Evolutionary conservation across 2,888 invertebrate species (phyloP).

Genomic region (Tipula helvola): DNA sequence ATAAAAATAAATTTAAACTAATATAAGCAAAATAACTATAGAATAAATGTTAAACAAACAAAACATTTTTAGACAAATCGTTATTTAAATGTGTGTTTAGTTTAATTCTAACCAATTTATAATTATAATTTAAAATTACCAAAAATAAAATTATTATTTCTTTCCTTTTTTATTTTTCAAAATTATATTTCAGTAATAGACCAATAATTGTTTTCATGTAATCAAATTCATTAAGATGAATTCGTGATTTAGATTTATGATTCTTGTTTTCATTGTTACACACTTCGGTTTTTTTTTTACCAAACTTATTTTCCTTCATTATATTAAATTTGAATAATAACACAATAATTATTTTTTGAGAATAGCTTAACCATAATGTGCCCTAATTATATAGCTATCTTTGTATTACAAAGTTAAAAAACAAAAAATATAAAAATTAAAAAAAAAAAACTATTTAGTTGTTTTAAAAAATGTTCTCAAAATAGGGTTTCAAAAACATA

Average conservation of each 20-base stretch:
- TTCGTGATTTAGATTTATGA: neutral
- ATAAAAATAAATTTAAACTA: conserved; percentile 11
- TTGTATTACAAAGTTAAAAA: conserved; percentile 23
- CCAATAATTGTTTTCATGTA: neutral
- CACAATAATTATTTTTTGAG: conserved; percentile 13
- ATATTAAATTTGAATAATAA: neutral
- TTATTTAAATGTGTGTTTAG: neutral
- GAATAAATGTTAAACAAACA: neutral
- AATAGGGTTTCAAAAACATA: conserved; percentile 5
- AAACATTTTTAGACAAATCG: neutral
- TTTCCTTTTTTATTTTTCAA: neutral
- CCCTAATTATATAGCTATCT: conserved; percentile 36
- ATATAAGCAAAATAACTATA: neutral
- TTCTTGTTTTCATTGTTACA: conserved; percentile 5
- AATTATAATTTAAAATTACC: neutral
- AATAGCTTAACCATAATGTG: conserved; percentile 38
- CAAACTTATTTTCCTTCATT: neutral
- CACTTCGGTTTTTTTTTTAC: conserved; percentile 13
- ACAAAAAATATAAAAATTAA: conserved; percentile 15
- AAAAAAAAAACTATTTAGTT: conserved; percentile 16
- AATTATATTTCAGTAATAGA: neutral
- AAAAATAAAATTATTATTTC: neutral
- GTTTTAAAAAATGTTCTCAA: neutral
- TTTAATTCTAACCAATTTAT: neutral
- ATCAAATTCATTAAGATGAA: no score